Base-by-base conservation (phyloP, 2,113 vertebrate species). In the Microtus richardsoni region DNA sequence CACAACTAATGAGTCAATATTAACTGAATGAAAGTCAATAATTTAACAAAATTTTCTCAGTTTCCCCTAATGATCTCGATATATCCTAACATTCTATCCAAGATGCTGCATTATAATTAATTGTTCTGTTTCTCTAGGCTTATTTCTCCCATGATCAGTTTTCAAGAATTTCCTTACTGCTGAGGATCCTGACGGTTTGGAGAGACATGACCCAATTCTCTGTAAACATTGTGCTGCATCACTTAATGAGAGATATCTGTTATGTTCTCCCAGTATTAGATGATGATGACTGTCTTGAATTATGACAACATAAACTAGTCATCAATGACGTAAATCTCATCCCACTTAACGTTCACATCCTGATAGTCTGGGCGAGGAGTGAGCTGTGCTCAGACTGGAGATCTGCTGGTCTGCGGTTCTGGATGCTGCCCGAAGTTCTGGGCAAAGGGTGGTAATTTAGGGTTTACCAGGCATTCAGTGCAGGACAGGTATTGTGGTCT, bases 151-250 rank as follows among this genome's bases (percentile, higher is more conserved):
- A 9, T 73, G 7, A 73, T 3, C 11, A 21, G 1, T 68, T 95
- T 93, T 64, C 84, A 41, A 95, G 49, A 74, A 92, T 60, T 95
- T 82, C 6, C 5, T 91, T 90, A 64, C 44, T 89, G 68, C 77
- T 89, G 41, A 82, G 49, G 3, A 58, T 89, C 13, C 60, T 74
- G 52, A 95, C 1, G 93, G 41, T 87, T 92, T 73, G 83, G 73
- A 89, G 21, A 7, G 70, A 2, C 49, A 93, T 86, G 54, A 21
- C 36, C 10, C n/a, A 14, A 4, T 78, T 62, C 85, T 78, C 94
- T 96, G 13, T 28, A 92, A 79, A 86, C 70, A 49, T 71, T 47
- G 39, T 70, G 24, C 52, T 41, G 11, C 10, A 62, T 82, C 36
- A 11, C 2, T 52, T 19, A 28, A 9, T 21, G 95, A 64, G 24